Evolutionary conservation across 2,797 vertebrate genomes (phyloP).

Genomic region (Peromyscus eremicus): DNA sequence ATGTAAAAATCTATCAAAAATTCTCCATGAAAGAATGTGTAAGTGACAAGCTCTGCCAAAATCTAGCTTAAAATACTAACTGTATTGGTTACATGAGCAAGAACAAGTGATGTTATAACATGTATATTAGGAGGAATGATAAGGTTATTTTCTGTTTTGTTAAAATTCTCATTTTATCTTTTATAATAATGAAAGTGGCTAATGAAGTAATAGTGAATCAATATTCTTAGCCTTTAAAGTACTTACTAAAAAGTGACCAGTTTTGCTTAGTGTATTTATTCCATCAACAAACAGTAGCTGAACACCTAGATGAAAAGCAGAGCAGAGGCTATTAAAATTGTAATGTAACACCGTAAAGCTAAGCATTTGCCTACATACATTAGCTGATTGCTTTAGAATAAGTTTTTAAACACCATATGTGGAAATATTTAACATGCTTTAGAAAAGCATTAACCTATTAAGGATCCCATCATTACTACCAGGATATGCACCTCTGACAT

Average conservation of each 20-base stretch:
- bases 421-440: constrained; percentile 39
- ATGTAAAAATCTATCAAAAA: constrained; percentile 15
- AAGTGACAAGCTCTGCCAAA: neutral
- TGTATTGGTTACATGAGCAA: neutral
- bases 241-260: constrained; percentile 8
- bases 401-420: constrained; percentile 12
- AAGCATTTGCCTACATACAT: constrained; percentile 4
- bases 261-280: constrained; percentile 53
- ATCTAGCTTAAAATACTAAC: constrained; percentile 21
- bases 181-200: neutral
- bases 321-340: constrained; percentile 53
- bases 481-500: neutral
- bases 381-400: constrained; percentile 18
- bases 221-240: constrained; percentile 49
- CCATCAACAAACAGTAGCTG: constrained; percentile 59
- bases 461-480: neutral
- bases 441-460: constrained; percentile 44
- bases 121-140: neutral
- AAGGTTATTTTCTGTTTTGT: neutral
- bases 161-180: constrained; percentile 21
- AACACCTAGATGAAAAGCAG: constrained; percentile 1
- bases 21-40: constrained; percentile 24
- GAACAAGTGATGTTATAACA: neutral
- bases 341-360: constrained; percentile 15
- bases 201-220: constrained; percentile 21